Base-by-base conservation (phyloP, 2,113 vertebrate genomes). In the Cyphomyrus plagiostoma region DNA sequence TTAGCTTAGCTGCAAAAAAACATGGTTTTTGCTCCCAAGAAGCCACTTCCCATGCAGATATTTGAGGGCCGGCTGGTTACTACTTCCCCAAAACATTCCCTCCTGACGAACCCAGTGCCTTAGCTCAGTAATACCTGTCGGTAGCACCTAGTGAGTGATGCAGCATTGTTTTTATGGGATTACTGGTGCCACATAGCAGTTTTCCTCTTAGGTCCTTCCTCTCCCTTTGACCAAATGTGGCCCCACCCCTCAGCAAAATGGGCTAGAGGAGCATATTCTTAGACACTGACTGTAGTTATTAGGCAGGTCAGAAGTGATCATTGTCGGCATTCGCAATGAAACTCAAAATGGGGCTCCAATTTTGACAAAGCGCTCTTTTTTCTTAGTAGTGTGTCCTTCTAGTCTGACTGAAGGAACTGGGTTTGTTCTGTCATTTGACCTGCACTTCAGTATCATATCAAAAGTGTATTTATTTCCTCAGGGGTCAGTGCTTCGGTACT, bases 1-100 rank as follows among this genome's bases (percentile, higher is more conserved):
- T 91, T 92, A 62, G 92, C 91, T 93, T 92, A 91, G 52, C 8
- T 48, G 17, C 89, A 89, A 90, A 93, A 92, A 93, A 94, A 92
- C 90, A 88, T 93, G 92, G 94, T 94, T 74, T 91, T 86, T 10
- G 58, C 35, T 89, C 62, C 89, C 90, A 84, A 83, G 74, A 80
- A 42, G 89, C 89, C 92, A 93, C 92, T 93, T 88, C 90, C 86
- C 91, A 93, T 94, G 89, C 90, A 92, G 91, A 91, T 92, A 91
- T 91, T 93, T 93, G 89, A 58, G 92, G 93, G 91, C 92, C 93
- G 93, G 58, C 58, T 74, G 45, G 89, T 70, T 83, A 83, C 86
- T 45, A 62, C 77, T 84, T 45, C 77, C 6, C 42, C 23, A 50
- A 88, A 66, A 82, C 19, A 26, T 46, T 46, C 86, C 74, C 87